Conservation (phyloP, 2,797 vertebrate genomes). For the Smutsia gigantea region DNA sequence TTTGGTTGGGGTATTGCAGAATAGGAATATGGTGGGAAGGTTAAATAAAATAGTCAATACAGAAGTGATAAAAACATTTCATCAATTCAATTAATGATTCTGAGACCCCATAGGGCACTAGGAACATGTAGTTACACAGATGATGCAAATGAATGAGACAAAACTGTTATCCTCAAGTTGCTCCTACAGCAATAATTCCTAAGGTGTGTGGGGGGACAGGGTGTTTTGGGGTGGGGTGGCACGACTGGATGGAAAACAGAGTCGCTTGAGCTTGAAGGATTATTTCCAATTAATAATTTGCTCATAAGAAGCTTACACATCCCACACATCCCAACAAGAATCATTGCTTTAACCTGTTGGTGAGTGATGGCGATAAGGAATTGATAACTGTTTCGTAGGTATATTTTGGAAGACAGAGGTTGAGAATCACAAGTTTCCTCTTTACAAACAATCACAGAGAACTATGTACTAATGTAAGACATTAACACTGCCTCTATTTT, state of each 20-base stretch:
- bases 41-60: not conserved
- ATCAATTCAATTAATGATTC: conserved; percentile 30
- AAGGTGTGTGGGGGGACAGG: not conserved
- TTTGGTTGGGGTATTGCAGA: not conserved
- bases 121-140: not conserved
- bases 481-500: not conserved
- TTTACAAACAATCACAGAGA: not conserved
- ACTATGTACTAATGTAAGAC: not conserved
- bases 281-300: not conserved
- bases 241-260: not conserved
- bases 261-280: not conserved
- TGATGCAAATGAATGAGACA: not conserved
- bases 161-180: not conserved
- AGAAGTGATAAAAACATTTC: not conserved
- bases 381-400: not conserved
- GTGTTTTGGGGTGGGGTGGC: rapidly evolving
- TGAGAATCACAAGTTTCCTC: not conserved
- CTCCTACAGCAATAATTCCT: not conserved
- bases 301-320: too few species aligned
- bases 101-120: not conserved
- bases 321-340: not conserved
- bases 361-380: not conserved
- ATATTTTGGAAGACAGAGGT: not conserved
- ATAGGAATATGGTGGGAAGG: not conserved
- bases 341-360: not conserved